Evolutionary conservation across 2,113 vertebrate genomes (phyloP).

Genomic region (Manacus vitellinus): DNA sequence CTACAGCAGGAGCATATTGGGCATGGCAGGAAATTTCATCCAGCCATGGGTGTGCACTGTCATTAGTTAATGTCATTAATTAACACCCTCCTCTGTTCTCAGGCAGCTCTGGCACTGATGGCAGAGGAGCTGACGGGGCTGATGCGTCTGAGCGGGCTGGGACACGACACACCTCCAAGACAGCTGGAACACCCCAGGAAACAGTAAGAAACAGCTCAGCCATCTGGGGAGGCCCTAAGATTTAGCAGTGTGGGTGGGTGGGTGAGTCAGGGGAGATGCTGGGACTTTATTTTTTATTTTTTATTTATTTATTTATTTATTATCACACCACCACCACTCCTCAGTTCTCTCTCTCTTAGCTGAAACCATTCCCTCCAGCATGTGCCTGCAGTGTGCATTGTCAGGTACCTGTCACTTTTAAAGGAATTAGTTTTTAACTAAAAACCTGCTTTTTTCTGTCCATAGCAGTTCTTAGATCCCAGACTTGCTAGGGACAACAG

Average conservation of each 20-base stretch:
- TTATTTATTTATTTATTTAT: neutral
- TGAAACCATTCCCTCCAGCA: neutral
- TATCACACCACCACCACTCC: neutral
- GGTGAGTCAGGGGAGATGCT: accelerated
- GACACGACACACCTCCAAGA: neutral
- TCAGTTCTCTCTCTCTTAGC: neutral
- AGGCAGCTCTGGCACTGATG: neutral
- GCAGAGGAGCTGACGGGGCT: neutral
- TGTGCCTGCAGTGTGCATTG: neutral
- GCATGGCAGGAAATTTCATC: neutral
- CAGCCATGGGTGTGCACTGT: accelerated
- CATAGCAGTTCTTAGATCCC: neutral
- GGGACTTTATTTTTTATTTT: neutral
- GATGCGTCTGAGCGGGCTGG: neutral
- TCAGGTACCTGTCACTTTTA: neutral
- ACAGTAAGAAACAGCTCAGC: neutral
- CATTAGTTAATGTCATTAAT: neutral
- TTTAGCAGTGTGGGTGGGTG: no score
- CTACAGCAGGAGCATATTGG: neutral
- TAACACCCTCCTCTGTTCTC: neutral
- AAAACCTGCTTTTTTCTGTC: neutral
- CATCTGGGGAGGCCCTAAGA: accelerated
- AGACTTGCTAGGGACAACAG: neutral
- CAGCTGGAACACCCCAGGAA: neutral
- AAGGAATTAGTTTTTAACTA: neutral